A percentile compares a stretch with the other conserved stretches of the same genome.
These are phyloP conservation scores for Tiaroga cobitis DNA, from an alignment of 2,797 vertebrate species.

Conservation along the genomic window DNA sequence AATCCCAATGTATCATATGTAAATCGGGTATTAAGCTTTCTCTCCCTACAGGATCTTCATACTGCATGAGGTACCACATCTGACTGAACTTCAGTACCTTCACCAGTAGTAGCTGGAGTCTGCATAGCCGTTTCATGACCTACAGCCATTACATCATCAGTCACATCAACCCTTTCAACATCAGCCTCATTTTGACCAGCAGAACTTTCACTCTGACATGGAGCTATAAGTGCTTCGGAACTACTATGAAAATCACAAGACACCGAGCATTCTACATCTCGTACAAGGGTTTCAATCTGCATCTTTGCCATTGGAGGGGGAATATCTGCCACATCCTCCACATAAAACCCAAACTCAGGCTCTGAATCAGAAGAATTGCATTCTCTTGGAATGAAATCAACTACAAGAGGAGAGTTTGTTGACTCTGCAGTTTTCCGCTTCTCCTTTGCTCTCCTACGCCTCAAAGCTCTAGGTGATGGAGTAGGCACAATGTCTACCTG, in stretches of 20 bases:
- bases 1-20: conserved; percentile 3
- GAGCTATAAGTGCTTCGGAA: background rate
- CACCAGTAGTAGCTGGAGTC: too few species aligned
- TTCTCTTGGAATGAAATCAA: background rate
- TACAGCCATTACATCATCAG: background rate
- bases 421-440: background rate
- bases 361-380: conserved; percentile 26
- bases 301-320: background rate
- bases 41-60: background rate
- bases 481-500: background rate
- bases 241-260: background rate
- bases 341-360: conserved; percentile 35
- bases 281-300: background rate
- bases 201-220: background rate
- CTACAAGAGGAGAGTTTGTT: background rate
- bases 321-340: background rate
- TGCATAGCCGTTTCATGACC: background rate
- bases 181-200: background rate
- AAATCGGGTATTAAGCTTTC: conserved; percentile 1
- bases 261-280: background rate
- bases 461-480: conserved; percentile 9
- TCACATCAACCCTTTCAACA: background rate
- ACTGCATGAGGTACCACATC: background rate
- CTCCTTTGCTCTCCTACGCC: conserved; percentile 25
- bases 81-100: background rate